Base-by-base conservation (phyloP, 2,113 vertebrate genomes). In the Xiphophorus maculatus region DNA sequence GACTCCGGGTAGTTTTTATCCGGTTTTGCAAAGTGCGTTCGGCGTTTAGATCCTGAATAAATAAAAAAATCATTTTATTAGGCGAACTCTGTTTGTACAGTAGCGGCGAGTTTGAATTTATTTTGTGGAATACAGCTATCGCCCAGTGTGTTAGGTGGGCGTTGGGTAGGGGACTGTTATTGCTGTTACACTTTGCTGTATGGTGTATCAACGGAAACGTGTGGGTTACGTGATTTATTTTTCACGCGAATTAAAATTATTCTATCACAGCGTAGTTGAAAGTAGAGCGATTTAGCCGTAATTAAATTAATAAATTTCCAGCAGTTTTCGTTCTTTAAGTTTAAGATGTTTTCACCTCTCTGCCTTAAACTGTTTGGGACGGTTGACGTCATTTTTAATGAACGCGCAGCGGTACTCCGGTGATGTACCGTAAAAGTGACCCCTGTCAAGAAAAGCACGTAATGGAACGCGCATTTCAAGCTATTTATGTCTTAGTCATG, bases 1-100 rank as follows among this genome's bases (percentile, higher is more conserved):
- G 22, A 69, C 74, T 94, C 93, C 93, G 94, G 90, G 79, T 87
- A 76, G 68, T 25, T 37, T 69, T 75, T 80, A 40, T 63, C 30
- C 61, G 64, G 6, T 12, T 12, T 14, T 68, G 54, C 48, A 64
- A 74, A 54, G 65, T 9, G 2, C 37, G 11, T 63, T 3, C 68
- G 2, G 5, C 37, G 1, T n/a, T 0, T 19, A 17, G 17, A 60
- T 10, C 15, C 17, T 0, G 0, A 33, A 29, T 62, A 1, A 2
- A 25, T n/a, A 66, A 1, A 30, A 11, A 14, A 42, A 5, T 6
- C 0, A 25, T 60, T 14, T n/a, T 54, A 0, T 0, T 4, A 80
- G 29, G 29, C 4, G 14, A 22, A 10, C 0, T 67, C 1, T 54
- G 1, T 28, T 75, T 3, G 10, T 32, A 10, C 28, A 63, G 1